phyloP scores from a whole-genome alignment of 2,888 invertebrate genomes.

The Xylophagus ater region DNA sequence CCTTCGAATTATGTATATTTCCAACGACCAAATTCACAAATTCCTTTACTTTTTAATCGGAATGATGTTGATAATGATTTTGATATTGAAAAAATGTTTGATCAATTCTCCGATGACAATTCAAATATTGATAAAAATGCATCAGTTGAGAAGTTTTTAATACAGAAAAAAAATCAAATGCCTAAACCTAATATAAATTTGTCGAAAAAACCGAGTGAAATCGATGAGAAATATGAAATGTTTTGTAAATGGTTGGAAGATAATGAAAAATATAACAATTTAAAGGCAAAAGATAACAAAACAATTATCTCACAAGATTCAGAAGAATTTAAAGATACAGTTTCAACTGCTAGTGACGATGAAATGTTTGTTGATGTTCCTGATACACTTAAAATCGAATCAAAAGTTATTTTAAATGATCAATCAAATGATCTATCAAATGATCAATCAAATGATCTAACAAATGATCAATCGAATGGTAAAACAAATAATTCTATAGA shows the following conservation, averaged over 20 bases:
- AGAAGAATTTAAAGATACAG: slow-evolving; percentile 31
- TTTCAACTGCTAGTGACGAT: slow-evolving; percentile 16
- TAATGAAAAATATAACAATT: slow-evolving; percentile 14
- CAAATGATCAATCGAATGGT: too few relatives aligned
- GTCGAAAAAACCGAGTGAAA: slow-evolving; percentile 41
- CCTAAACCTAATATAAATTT: slow-evolving; percentile 33
- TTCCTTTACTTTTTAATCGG: too few relatives aligned
- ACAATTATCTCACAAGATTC: slow-evolving; percentile 19
- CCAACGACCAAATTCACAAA: too few relatives aligned
- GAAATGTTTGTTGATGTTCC: slow-evolving; percentile 11
- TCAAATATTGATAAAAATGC: slow-evolving; percentile 4
- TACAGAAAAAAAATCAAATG: background rate
- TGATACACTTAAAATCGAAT: too few relatives aligned
- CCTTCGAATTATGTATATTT: slow-evolving; percentile 1
- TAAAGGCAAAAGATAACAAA: slow-evolving; percentile 5
- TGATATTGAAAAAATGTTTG: too few relatives aligned
- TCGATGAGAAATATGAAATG: slow-evolving; percentile 25
- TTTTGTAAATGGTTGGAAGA: slow-evolving; percentile 21
- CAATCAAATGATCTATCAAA: too few relatives aligned
- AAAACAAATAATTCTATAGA: too few relatives aligned
- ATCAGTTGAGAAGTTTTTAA: slow-evolving; percentile 7
- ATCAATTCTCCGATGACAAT: too few relatives aligned
- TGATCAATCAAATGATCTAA: too few relatives aligned
- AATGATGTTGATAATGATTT: too few relatives aligned
- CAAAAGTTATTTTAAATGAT: too few relatives aligned